Percentiles rank a stretch among this genome's conserved stretches.
Conservation (phyloP, 2,888 invertebrate genomes). For the Calliscelio sp. region DNA sequence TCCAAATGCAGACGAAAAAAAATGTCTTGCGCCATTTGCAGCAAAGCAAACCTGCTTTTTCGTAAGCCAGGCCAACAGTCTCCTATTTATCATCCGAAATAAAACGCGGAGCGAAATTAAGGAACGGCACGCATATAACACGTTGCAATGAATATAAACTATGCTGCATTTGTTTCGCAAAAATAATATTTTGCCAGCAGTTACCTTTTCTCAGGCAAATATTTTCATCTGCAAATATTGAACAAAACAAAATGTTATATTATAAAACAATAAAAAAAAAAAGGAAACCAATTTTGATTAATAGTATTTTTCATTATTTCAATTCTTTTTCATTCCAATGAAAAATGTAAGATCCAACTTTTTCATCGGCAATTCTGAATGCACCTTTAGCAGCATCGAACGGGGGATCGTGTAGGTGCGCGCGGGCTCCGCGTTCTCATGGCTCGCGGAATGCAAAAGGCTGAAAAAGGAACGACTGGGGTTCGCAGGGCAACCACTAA, state of each 20-base stretch:
- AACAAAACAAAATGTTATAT: too few relatives aligned
- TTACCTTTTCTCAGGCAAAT: too few relatives aligned
- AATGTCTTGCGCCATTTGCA: too few relatives aligned
- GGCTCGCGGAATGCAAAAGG: conserved; percentile 83
- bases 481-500: conserved; percentile 82
- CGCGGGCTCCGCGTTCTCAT: conserved; percentile 81
- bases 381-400: conserved; percentile 71
- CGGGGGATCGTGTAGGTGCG: conserved; percentile 77
- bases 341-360: too few relatives aligned
- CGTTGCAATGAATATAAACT: too few relatives aligned
- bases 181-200: too few relatives aligned
- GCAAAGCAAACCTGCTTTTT: neutral
- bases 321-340: neutral
- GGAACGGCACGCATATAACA: neutral
- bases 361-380: conserved; percentile 21
- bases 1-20: conserved; percentile 26
- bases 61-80: neutral
- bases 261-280: too few relatives aligned
- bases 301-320: too few relatives aligned
- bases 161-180: too few relatives aligned
- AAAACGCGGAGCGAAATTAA: neutral
- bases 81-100: neutral
- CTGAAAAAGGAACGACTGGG: conserved; percentile 81
- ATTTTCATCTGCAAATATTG: too few relatives aligned
- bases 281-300: too few relatives aligned